phyloP scores from a whole-genome alignment of 2,113 vertebrate species.

The Sprattus sprattus region DNA sequence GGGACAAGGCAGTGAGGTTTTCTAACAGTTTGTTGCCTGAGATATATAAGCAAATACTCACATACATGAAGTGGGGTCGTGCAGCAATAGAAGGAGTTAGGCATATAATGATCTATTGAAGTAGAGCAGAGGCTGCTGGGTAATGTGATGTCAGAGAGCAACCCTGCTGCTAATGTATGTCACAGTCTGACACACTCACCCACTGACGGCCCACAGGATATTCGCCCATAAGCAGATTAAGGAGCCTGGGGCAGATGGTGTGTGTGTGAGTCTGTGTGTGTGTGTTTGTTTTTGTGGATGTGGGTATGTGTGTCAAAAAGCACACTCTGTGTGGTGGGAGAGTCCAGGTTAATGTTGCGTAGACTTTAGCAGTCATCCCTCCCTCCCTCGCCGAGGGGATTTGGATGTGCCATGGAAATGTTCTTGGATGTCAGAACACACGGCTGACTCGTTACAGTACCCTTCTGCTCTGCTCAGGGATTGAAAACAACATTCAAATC shows the following conservation, averaged over 20 bases:
- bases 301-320: not conserved
- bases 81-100: not conserved
- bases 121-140: not conserved
- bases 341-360: not conserved
- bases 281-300: not conserved
- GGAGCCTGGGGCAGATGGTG: slow-evolving; percentile 30
- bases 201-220: slow-evolving; percentile 23
- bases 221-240: slow-evolving; percentile 51
- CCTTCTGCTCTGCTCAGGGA: not conserved
- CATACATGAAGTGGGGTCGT: not conserved
- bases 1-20: not conserved
- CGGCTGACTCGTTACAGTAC: too few relatives aligned
- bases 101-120: not conserved
- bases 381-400: not conserved
- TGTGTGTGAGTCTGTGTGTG: slow-evolving; percentile 14
- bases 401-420: not conserved
- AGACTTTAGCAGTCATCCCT: not conserved
- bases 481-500: not conserved
- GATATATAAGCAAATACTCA: not conserved
- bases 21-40: not conserved
- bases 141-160: slow-evolving; percentile 23
- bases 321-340: not conserved
- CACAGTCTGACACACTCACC: slow-evolving; percentile 43
- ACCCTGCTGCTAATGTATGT: slow-evolving; percentile 40
- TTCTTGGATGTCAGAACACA: not conserved